Conservation (phyloP, 64 coral and sea anemone genomes). For the Montipora foliosa region DNA sequence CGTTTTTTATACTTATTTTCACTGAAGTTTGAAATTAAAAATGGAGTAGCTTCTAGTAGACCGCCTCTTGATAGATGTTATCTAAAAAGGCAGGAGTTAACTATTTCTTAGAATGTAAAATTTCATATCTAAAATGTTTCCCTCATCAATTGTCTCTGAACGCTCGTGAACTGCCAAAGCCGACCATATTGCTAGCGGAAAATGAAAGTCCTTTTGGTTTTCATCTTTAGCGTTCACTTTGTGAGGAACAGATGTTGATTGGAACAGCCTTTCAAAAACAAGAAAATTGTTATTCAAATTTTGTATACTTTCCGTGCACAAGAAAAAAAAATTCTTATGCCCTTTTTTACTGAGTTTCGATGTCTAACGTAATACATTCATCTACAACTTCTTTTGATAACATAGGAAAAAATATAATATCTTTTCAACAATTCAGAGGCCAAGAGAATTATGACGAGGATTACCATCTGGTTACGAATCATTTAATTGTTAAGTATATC, state of each 20-base stretch:
- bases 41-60: neutral
- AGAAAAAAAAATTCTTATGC: neutral
- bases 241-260: neutral
- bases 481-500: neutral
- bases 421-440: no score
- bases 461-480: neutral
- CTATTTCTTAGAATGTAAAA: no score
- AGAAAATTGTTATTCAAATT: constrained; percentile 9
- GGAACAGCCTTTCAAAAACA: neutral
- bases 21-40: neutral
- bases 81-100: neutral
- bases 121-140: no score
- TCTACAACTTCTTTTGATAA: no score
- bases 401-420: no score
- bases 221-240: neutral
- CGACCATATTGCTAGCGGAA: no score
- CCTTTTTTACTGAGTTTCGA: neutral
- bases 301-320: neutral
- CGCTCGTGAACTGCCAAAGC: neutral
- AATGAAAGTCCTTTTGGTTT: no score
- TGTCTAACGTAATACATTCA: no score
- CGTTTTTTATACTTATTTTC: neutral
- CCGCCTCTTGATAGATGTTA: neutral
- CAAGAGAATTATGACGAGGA: no score
- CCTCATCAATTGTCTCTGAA: neutral